phyloP scores from a whole-genome alignment of 2,113 vertebrate genomes.

The Nerophis ophidion region DNA sequence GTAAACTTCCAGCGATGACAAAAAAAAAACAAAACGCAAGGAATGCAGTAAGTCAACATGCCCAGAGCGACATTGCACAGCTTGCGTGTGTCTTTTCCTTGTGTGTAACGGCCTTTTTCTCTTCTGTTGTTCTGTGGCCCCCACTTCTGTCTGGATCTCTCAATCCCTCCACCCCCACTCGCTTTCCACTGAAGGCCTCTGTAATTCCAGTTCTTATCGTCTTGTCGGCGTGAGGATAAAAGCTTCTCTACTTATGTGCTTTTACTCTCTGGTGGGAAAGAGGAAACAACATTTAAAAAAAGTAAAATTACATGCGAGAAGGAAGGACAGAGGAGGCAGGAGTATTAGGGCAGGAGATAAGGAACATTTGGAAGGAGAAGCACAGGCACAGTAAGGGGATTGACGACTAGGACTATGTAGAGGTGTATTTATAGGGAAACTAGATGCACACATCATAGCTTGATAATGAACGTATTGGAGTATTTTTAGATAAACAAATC shows the following conservation, averaged over 20 bases:
- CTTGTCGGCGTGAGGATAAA: conserved; percentile 45
- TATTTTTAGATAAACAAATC: conserved; percentile 4
- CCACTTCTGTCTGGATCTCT: conserved; percentile 32
- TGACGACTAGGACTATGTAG: background rate
- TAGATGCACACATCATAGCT: conserved; percentile 12
- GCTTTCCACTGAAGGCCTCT: conserved; percentile 52
- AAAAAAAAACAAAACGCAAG: conserved; percentile 1
- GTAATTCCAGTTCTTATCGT: conserved; percentile 68
- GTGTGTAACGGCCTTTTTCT: conserved; percentile 6
- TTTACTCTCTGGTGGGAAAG: conserved; percentile 43
- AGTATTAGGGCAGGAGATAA: too few relatives aligned
- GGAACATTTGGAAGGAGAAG: conserved; percentile 12
- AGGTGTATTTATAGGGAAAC: conserved; percentile 21
- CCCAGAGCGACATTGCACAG: conserved; percentile 27
- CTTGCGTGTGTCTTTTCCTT: conserved; percentile 17
- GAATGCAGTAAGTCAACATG: conserved; percentile 35
- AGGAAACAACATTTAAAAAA: conserved; percentile 54
- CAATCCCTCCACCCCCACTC: conserved; percentile 19
- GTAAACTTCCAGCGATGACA: conserved; percentile 30
- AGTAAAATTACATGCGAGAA: conserved; percentile 48
- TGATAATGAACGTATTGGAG: conserved; percentile 8
- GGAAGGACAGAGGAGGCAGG: conserved; percentile 4
- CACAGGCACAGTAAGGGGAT: conserved; percentile 18
- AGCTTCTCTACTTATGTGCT: conserved; percentile 58
- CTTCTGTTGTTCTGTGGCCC: background rate